Percentiles rank a stretch among this genome's conserved stretches.
phyloP scores from a whole-genome alignment of 2,113 vertebrate species.

The Psilopsiagon aymara region DNA sequence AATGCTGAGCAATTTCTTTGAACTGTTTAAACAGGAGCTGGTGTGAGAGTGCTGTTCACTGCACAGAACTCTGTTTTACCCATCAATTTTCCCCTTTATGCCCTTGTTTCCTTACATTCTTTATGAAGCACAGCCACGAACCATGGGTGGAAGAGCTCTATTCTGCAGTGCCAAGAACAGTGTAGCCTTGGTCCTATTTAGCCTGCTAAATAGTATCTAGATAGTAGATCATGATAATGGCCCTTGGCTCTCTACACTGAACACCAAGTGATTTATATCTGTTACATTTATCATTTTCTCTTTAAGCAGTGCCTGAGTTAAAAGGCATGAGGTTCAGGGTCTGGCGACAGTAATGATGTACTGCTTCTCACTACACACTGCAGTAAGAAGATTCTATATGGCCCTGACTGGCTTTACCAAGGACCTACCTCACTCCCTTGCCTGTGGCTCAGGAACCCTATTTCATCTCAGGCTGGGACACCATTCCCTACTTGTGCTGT shows the following conservation, averaged over 20 bases:
- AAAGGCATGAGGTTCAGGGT: not conserved
- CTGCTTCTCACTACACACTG: not conserved
- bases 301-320: not conserved
- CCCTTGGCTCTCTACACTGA: not conserved
- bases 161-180: not conserved
- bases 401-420: not conserved
- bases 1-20: not conserved
- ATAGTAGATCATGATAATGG: not conserved
- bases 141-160: not conserved
- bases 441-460: not conserved
- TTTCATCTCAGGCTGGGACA: not conserved
- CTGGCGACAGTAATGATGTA: not conserved
- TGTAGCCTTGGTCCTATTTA: not conserved
- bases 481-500: not conserved
- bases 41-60: not conserved
- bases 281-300: not conserved
- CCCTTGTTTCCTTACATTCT: not conserved
- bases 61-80: not conserved
- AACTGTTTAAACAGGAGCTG: not conserved
- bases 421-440: not conserved
- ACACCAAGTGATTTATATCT: not conserved
- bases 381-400: not conserved
- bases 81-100: not conserved
- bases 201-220: not conserved
- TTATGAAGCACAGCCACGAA: fast-evolving